Evolutionary conservation across 2,113 vertebrate species (phyloP), one percentile per base, ranked within the genome.

Genomic region (Gila orcuttii): DNA sequence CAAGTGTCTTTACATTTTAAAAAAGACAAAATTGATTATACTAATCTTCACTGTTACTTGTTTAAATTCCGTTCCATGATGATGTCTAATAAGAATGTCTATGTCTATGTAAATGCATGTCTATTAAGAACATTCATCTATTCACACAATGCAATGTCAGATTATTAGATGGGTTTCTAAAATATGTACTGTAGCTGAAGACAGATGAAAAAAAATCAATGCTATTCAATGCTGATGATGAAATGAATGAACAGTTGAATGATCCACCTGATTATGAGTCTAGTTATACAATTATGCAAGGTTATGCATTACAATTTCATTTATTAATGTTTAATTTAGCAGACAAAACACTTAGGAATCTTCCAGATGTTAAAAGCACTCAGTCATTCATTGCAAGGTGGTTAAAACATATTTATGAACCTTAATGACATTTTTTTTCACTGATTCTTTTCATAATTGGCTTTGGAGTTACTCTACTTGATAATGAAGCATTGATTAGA

Each of bases 311-410:
- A 33, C n/a, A 77, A 10, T 77, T 77, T 77, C 13, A 77, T 77
- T 73, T 7, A 28, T 11, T 28, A 77, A 25, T 19, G 0, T 77
- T 75, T 45, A 8, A 75, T 75, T 47, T 75, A n/a, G 2, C 71
- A 17, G 71, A 47, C n/a, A 47, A 47, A n/a, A 21, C 15, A 55
- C 28, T 77, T 11, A 33, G 17, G 8, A 55, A 55, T 77, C 25
- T 55, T 33, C 71, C 71, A 74, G 42, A 74, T n/a, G 5, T 47
- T 47, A 12, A 17, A 74, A 75, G 6, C 71, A 47, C 42, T 25
- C n/a, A 74, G 42, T 75, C n/a, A 47, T 75, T 75, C n/a, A 47
- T 75, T 74, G 71, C 71, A 74, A 74, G 23, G 42, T 47, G n/a
- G 39, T 74, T 74, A 25, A 74, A 64, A 13, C 0, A 6, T 64